Base-by-base conservation (phyloP, 2,888 invertebrate species). In the Argyresthia goedartella region DNA sequence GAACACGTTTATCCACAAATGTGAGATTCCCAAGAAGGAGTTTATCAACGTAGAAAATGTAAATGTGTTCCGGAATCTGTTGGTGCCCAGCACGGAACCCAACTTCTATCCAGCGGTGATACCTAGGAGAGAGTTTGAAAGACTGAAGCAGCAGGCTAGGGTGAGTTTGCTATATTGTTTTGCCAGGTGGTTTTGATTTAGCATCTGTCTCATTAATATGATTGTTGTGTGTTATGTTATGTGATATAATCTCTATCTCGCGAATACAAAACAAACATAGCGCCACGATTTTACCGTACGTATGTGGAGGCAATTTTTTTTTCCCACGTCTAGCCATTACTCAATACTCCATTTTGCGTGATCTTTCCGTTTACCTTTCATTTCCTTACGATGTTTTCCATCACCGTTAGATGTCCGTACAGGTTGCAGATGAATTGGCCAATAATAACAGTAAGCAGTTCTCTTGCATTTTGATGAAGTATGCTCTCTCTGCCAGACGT, bases 81-180 rank as follows among this genome's bases (percentile, higher is more conserved):
- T 90, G 2, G 72, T 91, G 0, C 90, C 91, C 0, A 84, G 81
- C 49, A 70, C 68, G 1, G 67, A 82, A 35, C 85, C 86, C 0
- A 88, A 87, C 55, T 79, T 80, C 53, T 87, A 89, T 59, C 90
- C 91, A 0, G 90, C 89, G 3, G 74, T 92, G 42, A 84, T 91
- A 67, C 87, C 88, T 0, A 86, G 82, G 53, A 71, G 76, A 0
- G 92, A 94, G 56, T 90, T 89, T 55, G 80, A 89, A 1, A 73
- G 91, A 36, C 66, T 93, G 4, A 84, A 88, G 64, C 77, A 85
- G 44, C 89, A 90, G 56, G 89, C 91, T 0, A 88, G 78, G 70
- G 89, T 91, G 63, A 65, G 52, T 34, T 34, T 33, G 11, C 25
- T 44, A 13, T 34, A 25, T 25, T 10, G 16, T 33, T 16, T 25